Conservation (phyloP, 1,140 invertebrate species). For the Sycophaga agraensis region DNA sequence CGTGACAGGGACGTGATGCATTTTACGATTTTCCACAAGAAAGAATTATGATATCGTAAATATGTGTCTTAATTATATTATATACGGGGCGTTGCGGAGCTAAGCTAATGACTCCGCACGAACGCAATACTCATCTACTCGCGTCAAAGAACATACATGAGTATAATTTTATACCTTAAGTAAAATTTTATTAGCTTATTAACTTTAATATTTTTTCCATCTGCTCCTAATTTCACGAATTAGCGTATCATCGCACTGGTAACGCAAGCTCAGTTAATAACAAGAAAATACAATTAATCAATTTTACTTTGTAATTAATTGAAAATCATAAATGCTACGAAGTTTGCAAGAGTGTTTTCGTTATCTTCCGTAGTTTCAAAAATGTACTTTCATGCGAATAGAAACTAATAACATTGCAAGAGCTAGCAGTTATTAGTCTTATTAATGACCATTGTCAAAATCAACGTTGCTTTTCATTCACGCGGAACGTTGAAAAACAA, state of each 20-base stretch:
- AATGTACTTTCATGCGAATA: background rate
- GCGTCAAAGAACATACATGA: background rate
- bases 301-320: background rate
- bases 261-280: background rate
- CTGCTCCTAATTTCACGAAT: background rate
- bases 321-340: background rate
- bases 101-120: background rate
- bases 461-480: no score
- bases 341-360: no score
- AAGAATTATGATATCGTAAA: background rate
- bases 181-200: background rate
- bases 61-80: no score
- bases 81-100: background rate
- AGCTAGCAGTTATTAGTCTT: no score
- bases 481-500: no score
- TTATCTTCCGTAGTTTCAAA: background rate
- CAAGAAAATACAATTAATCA: background rate
- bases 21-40: background rate
- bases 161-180: background rate
- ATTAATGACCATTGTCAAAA: no score
- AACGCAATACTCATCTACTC: background rate
- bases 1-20: no score
- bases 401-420: no score
- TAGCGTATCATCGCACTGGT: background rate
- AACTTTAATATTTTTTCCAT: background rate